A percentile compares a stretch with the other conserved stretches of the same genome.
Conservation (phyloP, 2,888 invertebrate species). For the Dicyrtoma fusca region DNA sequence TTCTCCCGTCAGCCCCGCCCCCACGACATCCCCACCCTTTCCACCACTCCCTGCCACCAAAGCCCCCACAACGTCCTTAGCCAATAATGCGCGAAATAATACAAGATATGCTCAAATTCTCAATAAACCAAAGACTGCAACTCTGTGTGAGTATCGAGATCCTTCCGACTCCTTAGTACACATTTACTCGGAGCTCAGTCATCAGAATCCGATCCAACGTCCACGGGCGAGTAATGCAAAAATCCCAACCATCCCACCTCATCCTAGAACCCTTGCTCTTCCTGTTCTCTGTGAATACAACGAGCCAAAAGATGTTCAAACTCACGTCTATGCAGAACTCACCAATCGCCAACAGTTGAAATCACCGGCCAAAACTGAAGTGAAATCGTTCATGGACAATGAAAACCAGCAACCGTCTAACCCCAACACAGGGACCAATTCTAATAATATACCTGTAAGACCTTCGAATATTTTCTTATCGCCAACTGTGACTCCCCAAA, state of each 20-base stretch:
- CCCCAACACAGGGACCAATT: too few species aligned
- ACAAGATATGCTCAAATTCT: constrained; percentile 46
- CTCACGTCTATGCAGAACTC: constrained; percentile 55
- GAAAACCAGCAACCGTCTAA: too few species aligned
- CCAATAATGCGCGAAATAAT: background rate
- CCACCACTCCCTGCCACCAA: background rate
- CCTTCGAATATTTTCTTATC: too few species aligned
- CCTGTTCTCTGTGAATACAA: constrained; percentile 55
- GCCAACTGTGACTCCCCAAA: too few species aligned
- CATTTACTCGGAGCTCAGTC: constrained; percentile 54
- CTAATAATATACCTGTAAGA: too few species aligned
- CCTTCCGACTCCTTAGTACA: constrained; percentile 58
- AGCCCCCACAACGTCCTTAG: background rate
- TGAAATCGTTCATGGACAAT: too few species aligned
- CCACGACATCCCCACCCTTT: background rate
- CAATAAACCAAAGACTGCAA: constrained; percentile 50
- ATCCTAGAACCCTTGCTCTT: background rate
- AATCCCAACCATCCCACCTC: constrained; percentile 68
- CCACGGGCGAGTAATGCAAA: background rate
- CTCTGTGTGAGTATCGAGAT: constrained; percentile 62
- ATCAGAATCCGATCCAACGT: background rate
- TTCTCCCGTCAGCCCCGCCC: background rate
- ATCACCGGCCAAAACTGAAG: too few species aligned
- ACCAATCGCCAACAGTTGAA: too few species aligned
- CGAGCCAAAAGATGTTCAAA: constrained; percentile 56